These are phyloP conservation scores for Aphelenchoides fujianensis DNA, from an alignment of 1,140 invertebrate species.

Conservation along the genomic window DNA sequence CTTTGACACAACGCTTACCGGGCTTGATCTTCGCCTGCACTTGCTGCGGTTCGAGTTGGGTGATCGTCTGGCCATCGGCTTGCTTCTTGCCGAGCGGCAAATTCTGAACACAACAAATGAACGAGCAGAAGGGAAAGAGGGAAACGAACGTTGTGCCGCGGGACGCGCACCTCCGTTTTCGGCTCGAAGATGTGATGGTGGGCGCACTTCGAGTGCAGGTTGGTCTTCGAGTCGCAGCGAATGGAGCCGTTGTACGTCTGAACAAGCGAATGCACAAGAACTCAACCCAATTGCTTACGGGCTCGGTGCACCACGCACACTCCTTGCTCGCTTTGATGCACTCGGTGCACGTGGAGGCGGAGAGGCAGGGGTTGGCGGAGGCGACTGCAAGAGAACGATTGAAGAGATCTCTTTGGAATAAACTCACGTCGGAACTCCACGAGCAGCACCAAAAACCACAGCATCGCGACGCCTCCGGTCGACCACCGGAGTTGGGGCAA, in stretches of 20 bases:
- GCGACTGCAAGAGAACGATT: not conserved
- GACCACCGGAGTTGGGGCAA: not conserved
- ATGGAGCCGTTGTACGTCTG: slow-evolving; percentile 36
- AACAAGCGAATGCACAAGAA: slow-evolving; percentile 18
- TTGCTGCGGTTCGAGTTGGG: slow-evolving; percentile 58
- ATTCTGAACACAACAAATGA: slow-evolving; percentile 45
- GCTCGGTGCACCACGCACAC: slow-evolving; percentile 56
- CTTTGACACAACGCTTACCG: slow-evolving; percentile 22
- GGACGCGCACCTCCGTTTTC: slow-evolving; percentile 48
- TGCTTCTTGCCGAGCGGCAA: slow-evolving; percentile 47
- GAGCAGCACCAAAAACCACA: not conserved
- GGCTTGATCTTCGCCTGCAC: slow-evolving; percentile 56
- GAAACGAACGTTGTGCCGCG: slow-evolving; percentile 46
- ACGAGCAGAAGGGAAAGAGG: slow-evolving; percentile 13
- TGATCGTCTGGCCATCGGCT: slow-evolving; percentile 45
- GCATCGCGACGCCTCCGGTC: not conserved
- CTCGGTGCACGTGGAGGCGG: slow-evolving; percentile 29
- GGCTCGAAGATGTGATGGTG: slow-evolving; percentile 48
- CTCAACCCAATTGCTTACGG: slow-evolving; percentile 33
- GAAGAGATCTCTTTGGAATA: not conserved
- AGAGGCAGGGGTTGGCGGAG: slow-evolving; percentile 13
- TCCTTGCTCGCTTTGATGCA: slow-evolving; percentile 52
- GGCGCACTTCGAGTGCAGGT: slow-evolving; percentile 31
- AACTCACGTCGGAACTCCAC: not conserved
- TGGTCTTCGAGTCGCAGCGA: slow-evolving; percentile 48